Conservation (phyloP, 2,797 vertebrate genomes). For the Sebastes baramenuke region DNA sequence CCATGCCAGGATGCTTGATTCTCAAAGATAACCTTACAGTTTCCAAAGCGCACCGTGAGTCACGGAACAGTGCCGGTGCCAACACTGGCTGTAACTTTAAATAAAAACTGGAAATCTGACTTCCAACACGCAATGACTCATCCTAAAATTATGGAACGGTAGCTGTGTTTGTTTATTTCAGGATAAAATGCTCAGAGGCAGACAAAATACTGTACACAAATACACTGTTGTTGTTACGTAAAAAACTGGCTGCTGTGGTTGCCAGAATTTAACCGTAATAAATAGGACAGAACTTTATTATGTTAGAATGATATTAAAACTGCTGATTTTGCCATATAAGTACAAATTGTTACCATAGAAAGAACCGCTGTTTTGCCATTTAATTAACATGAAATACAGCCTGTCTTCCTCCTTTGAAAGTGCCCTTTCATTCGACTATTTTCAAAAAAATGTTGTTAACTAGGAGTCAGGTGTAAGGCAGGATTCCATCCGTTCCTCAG, state of each 20-base stretch:
- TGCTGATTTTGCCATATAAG: neutral
- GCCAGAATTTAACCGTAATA: neutral
- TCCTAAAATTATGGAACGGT: slow-evolving; percentile 12
- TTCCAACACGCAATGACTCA: slow-evolving; percentile 38
- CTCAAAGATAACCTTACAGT: slow-evolving; percentile 11
- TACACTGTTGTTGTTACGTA: too few relatives aligned
- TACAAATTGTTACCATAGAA: neutral
- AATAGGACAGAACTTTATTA: neutral
- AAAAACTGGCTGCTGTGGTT: neutral
- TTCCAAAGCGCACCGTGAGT: slow-evolving; percentile 1
- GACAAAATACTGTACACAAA: neutral
- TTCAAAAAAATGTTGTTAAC: neutral
- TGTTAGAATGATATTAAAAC: neutral
- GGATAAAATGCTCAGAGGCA: slow-evolving; percentile 11
- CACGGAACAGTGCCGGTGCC: neutral
- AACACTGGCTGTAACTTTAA: slow-evolving; percentile 19
- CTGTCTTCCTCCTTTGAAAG: too few relatives aligned
- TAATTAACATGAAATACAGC: too few relatives aligned
- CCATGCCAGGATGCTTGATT: neutral
- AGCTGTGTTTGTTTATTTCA: slow-evolving; percentile 38
- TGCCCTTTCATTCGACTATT: slow-evolving; percentile 2
- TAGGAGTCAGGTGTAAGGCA: slow-evolving; percentile 8
- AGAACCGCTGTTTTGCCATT: neutral
- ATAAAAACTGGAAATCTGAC: slow-evolving; percentile 18
- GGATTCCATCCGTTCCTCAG: neutral